Conservation (phyloP, 2,888 invertebrate genomes). For the Chymomyza procnemis region DNA sequence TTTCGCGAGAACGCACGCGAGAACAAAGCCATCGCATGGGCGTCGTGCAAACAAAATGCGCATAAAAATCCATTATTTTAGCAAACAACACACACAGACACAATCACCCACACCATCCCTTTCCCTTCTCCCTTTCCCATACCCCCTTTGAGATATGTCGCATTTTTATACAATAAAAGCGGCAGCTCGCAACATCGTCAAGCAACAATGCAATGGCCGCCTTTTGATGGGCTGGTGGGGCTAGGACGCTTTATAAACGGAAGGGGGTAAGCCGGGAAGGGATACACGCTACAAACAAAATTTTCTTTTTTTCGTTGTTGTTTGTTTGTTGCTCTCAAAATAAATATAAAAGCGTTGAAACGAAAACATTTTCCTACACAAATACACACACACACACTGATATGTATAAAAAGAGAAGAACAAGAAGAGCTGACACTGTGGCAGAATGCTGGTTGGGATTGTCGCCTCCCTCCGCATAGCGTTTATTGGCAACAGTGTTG, state of each 20-base stretch:
- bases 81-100: slow-evolving; percentile 36
- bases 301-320: slow-evolving; percentile 31
- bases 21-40: slow-evolving; percentile 35
- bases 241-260: not conserved
- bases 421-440: not conserved
- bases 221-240: not conserved
- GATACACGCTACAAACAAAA: slow-evolving; percentile 33
- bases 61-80: slow-evolving; percentile 64
- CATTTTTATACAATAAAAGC: not conserved
- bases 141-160: not conserved
- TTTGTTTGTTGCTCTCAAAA: slow-evolving; percentile 39
- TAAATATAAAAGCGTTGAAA: slow-evolving; percentile 68
- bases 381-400: slow-evolving; percentile 31
- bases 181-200: not conserved
- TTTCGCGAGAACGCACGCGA: slow-evolving; percentile 34
- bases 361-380: slow-evolving; percentile 68
- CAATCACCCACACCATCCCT: slow-evolving; percentile 11
- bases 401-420: not conserved
- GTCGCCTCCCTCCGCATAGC: slow-evolving; percentile 18
- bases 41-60: slow-evolving; percentile 50
- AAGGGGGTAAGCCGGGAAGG: not conserved
- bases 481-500: slow-evolving; percentile 71
- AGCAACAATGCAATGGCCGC: not conserved
- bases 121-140: not conserved
- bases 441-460: not conserved